Base-by-base conservation (phyloP, 2,113 vertebrate species). In the Edolisoma coerulescens region DNA sequence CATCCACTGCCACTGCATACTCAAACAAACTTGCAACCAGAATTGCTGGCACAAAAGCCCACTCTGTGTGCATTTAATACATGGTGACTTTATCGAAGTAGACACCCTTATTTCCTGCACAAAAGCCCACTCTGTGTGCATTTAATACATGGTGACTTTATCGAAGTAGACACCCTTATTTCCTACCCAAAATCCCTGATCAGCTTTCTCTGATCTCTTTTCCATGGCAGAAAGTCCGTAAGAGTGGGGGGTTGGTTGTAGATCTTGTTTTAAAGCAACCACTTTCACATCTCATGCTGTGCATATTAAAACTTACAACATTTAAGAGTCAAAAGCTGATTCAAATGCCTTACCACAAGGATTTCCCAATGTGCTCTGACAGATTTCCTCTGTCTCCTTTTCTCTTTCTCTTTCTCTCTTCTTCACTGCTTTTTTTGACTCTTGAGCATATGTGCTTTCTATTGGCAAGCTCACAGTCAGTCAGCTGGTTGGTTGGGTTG, bases 401-500 rank as follows among this genome's bases (percentile, higher is more conserved):
- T 69, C n/a, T 39, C 47, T 77, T 37, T 90, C 32, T 64, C 37
- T 64, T 37, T 79, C 22, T 56, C 42, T 54, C 42, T 45, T 57
- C 39, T 87, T 69, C 35, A 24, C 49, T 2, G 6, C 13, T 80
- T 64, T 74, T 91, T 95, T 94, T 57, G 57, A 74, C 54, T 85
- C 81, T 42, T 13, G 30, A 21, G 1, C 26, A 1, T 69, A 77
- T 49, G 17, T 50, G 21, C 45, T 79, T 33, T 85, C 78, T 91
- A 33, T 35, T 91, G 89, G 70, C 84, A 93, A 85, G 53, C 53
- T 91, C 81, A 85, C 77, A 79, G 39, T 77, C 76, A 74, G 39
- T 91, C 87, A 85, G 71, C 68, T 54, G 71, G 54, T 35, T 33
- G 20, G 17, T 81, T 75, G 64, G 10, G 35, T 65, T 89, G 74